Base-by-base conservation (phyloP, 2,113 vertebrate species). In the Arvicanthis niloticus region DNA sequence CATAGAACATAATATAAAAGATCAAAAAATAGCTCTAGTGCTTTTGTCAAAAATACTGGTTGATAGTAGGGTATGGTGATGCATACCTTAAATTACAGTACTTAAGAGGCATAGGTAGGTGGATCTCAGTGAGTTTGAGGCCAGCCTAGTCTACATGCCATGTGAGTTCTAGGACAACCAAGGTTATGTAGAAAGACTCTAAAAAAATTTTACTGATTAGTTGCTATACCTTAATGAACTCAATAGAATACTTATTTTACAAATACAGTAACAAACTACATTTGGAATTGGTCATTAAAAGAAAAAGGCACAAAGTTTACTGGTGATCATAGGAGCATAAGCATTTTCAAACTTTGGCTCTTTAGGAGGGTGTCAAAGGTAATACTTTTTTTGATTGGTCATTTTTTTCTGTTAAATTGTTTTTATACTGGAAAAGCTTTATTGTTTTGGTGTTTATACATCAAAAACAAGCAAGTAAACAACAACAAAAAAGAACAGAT, bases 211-310 rank as follows among this genome's bases (percentile, higher is more conserved):
- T 22, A 31, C 26, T 86, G 40, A 68, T 91, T 96, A 97, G 93
- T 97, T 97, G 91, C 91, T 92, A 91, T 96, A 73, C 95, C 68
- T 98, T 95, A 96, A 98, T 98, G 97, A 93, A 95, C 95, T 89
- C 51, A 87, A 21, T 96, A 91, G 53, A 86, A 15, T 95, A 92
- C 56, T 94, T 95, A 86, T 62, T 96, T 95, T 95, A 94, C 92
- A 92, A 96, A 96, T 42, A 94, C 9, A 96, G 5, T 51, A 91
- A 81, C 75, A 95, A 76, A 91, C 53, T 93, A 89, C 73, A 91
- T 88, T 96, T 91, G 82, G 24, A 80, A 75, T 93, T 96, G 60
- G 88, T 95, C 96, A 96, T 93, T 96, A 93, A 93, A 96, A 96
- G 94, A 95, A 94, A 96, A 97, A 95, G 95, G 94, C 88, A 87